Conservation (phyloP, 2,888 invertebrate genomes). For the Callyntrura guangdongensis region DNA sequence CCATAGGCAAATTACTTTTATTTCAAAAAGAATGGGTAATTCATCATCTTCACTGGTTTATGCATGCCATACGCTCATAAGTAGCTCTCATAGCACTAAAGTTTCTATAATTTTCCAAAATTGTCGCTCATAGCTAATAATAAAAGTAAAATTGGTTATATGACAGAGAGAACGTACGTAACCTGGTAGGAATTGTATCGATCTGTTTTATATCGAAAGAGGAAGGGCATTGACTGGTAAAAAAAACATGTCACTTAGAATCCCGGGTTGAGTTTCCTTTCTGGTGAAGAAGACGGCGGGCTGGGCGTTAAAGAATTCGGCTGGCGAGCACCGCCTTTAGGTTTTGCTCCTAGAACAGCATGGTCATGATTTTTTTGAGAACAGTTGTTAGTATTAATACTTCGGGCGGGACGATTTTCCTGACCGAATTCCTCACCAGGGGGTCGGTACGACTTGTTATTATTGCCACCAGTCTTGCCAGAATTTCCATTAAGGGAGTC, state of each 20-base stretch:
- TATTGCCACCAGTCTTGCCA: slow-evolving; percentile 47
- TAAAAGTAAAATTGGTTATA: background rate
- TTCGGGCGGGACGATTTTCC: slow-evolving; percentile 36
- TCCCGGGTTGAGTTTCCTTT: slow-evolving; percentile 82
- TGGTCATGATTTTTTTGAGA: slow-evolving; percentile 56
- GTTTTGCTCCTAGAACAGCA: slow-evolving; percentile 46
- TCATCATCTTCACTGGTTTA: background rate
- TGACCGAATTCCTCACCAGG: slow-evolving; percentile 56
- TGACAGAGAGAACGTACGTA: too few relatives aligned
- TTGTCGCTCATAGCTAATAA: background rate
- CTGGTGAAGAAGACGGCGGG: slow-evolving; percentile 84
- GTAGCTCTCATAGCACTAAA: background rate
- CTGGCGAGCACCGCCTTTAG: slow-evolving; percentile 73
- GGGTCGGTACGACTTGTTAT: slow-evolving; percentile 59
- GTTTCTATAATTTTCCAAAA: background rate
- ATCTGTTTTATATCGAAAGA: too few relatives aligned
- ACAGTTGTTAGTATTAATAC: slow-evolving; percentile 32
- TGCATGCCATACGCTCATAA: background rate
- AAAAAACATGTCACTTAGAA: slow-evolving; percentile 78
- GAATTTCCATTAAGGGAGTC: slow-evolving; percentile 53
- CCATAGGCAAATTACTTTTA: slow-evolving; percentile 8
- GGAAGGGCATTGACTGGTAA: too few relatives aligned
- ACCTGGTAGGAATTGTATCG: too few relatives aligned
- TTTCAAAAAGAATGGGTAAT: slow-evolving; percentile 7
- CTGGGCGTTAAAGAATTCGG: slow-evolving; percentile 83